These are phyloP conservation scores for Prenolepis imparis DNA, from an alignment of 2,888 invertebrate species.

Conservation along the genomic window DNA sequence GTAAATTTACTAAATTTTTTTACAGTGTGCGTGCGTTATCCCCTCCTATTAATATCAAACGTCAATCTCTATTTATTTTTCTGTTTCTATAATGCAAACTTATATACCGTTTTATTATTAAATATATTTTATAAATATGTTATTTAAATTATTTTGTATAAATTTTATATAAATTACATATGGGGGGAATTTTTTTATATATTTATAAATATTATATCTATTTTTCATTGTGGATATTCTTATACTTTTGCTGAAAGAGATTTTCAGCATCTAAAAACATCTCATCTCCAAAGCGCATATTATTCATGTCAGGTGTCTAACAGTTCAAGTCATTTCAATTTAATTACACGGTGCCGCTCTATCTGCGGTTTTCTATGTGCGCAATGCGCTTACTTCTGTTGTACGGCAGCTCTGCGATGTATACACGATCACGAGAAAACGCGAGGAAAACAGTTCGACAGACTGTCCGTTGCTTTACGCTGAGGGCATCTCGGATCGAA, in stretches of 20 bases:
- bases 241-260: background rate
- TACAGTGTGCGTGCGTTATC: too few relatives aligned
- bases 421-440: constrained; percentile 13
- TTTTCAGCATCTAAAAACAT: background rate
- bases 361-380: background rate
- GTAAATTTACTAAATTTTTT: too few relatives aligned
- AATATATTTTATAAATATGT: background rate
- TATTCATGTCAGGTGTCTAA: constrained; percentile 1
- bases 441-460: constrained; percentile 20
- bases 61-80: background rate
- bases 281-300: background rate
- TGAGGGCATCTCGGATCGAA: constrained; percentile 25
- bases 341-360: background rate
- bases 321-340: background rate
- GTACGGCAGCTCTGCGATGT: background rate
- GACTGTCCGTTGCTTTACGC: background rate
- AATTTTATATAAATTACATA: background rate
- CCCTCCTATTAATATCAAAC: background rate
- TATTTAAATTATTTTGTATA: background rate
- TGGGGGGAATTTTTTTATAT: background rate
- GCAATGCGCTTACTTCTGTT: background rate
- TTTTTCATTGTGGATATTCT: background rate
- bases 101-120: background rate
- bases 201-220: background rate
- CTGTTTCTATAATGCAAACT: background rate